These are phyloP conservation scores for Pristionchus exspectatus DNA, from an alignment of 2,888 invertebrate genomes.

Conservation along the genomic window DNA sequence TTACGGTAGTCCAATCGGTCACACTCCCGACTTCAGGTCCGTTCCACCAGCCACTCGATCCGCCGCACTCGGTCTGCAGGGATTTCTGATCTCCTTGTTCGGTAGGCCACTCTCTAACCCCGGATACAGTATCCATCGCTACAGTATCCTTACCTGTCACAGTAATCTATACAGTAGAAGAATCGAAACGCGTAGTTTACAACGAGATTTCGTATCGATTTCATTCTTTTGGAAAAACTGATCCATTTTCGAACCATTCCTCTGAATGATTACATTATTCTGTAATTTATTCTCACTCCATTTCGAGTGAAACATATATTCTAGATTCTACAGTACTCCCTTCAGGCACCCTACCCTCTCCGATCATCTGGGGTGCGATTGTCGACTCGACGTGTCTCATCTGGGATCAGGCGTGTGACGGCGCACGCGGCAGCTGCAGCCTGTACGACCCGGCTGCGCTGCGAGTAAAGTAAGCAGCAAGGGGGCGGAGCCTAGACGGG, in stretches of 20 bases:
- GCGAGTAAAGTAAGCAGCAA: conserved; percentile 64
- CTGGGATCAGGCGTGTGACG: conserved; percentile 79
- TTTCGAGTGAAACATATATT: not conserved
- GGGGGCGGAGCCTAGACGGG: not conserved
- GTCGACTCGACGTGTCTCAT: conserved; percentile 80
- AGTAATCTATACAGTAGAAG: not conserved
- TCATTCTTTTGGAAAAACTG: too few species aligned
- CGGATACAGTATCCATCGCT: not conserved
- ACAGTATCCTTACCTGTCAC: not conserved
- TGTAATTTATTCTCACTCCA: too few species aligned
- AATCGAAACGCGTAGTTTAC: too few species aligned
- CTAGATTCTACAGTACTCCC: not conserved
- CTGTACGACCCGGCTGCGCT: conserved; percentile 79
- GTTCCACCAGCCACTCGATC: conserved; percentile 76
- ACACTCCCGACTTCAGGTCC: conserved; percentile 61
- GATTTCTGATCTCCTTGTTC: conserved; percentile 74
- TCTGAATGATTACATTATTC: too few species aligned
- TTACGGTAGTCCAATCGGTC: not conserved
- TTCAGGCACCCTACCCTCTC: conserved; percentile 79
- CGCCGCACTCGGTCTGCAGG: conserved; percentile 75
- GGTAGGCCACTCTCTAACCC: conserved; percentile 59
- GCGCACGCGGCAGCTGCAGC: conserved; percentile 78
- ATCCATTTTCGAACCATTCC: too few species aligned
- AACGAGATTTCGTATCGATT: too few species aligned
- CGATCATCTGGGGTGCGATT: conserved; percentile 79